A percentile compares a stretch with the other conserved stretches of the same genome.
phyloP scores from a whole-genome alignment of 1,140 invertebrate species.

The Panulirus ornatus region DNA sequence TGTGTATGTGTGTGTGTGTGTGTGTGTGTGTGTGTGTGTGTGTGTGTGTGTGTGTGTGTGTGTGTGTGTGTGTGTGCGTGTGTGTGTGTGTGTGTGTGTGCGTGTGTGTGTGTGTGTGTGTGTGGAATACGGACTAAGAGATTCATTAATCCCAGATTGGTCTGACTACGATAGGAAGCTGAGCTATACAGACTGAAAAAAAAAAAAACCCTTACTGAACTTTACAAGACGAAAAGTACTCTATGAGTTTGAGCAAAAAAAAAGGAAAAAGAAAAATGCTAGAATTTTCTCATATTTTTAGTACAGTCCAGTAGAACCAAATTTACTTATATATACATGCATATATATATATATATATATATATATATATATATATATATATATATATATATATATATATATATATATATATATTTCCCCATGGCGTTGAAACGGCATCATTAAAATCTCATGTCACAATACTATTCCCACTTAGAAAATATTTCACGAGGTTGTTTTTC shows the following conservation, averaged over 20 bases:
- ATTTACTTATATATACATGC: background rate
- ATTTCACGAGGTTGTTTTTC: too few relatives aligned
- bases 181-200: too few relatives aligned
- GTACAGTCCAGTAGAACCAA: background rate
- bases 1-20: constrained; percentile 35
- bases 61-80: background rate
- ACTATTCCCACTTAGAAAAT: too few relatives aligned
- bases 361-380: constrained; percentile 23
- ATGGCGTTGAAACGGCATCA: too few relatives aligned
- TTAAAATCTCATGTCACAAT: too few relatives aligned
- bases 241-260: background rate
- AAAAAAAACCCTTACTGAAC: background rate
- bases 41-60: constrained; percentile 20
- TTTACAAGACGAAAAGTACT: background rate
- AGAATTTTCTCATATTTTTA: background rate
- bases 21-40: constrained; percentile 34
- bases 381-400: constrained; percentile 36
- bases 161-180: too few relatives aligned
- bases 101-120: background rate
- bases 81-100: constrained; percentile 12
- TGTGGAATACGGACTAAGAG: too few relatives aligned
- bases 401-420: constrained; percentile 24
- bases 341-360: constrained; percentile 14
- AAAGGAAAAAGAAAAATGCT: background rate
- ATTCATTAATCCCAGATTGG: too few relatives aligned